A percentile compares a stretch with the other conserved stretches of the same genome.
These are phyloP conservation scores for Gallinago media DNA, from an alignment of 2,113 vertebrate genomes.

Conservation along the genomic window DNA sequence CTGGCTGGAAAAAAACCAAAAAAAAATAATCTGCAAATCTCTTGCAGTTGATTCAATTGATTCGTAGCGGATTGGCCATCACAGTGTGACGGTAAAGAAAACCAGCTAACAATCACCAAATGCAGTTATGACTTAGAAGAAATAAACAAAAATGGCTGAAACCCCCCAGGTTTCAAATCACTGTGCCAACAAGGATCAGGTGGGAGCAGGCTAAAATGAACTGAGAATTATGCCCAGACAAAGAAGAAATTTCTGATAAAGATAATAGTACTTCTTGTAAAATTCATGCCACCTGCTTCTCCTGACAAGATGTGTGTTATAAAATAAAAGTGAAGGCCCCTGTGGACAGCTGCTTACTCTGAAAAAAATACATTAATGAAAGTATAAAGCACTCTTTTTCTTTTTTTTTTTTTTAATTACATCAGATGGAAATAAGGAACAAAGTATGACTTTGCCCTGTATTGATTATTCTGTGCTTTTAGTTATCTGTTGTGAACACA, in stretches of 20 bases:
- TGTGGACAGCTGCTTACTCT: neutral
- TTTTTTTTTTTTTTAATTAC: neutral
- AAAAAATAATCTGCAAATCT: neutral
- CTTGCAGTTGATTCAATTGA: neutral
- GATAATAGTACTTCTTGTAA: neutral
- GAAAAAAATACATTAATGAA: neutral
- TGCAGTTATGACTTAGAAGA: neutral
- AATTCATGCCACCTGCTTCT: neutral
- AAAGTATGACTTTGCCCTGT: neutral
- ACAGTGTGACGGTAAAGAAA: neutral
- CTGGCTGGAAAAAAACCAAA: neutral
- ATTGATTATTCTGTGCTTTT: neutral
- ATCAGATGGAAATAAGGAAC: neutral
- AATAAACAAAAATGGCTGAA: neutral
- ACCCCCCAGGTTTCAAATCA: neutral
- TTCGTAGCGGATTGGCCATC: neutral
- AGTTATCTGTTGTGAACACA: neutral
- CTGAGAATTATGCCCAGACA: neutral
- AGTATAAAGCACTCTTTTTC: neutral
- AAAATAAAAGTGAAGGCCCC: neutral
- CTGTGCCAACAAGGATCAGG: neutral
- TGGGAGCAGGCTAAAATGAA: neutral
- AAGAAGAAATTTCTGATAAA: constrained; percentile 12
- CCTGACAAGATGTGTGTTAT: neutral
- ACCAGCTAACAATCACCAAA: neutral